These are phyloP conservation scores for Nymphalis c-album DNA, from an alignment of 2,888 invertebrate genomes.

Conservation along the genomic window DNA sequence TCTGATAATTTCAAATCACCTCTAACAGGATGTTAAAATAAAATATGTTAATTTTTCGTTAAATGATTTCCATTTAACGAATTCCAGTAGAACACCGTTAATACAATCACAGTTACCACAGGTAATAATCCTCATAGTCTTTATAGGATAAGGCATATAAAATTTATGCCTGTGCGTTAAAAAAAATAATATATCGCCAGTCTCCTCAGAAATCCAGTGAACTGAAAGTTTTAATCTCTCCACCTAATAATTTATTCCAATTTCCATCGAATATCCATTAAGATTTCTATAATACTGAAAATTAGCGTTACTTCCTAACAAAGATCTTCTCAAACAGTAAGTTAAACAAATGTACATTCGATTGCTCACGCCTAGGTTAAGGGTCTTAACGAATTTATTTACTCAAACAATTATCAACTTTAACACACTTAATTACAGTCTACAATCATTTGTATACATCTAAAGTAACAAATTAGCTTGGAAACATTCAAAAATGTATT, in stretches of 20 bases:
- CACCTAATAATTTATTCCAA: background rate
- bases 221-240: no score
- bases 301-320: conserved; percentile 28
- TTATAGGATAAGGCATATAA: no score
- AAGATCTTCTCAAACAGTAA: conserved; percentile 39
- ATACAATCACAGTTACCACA: no score
- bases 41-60: no score
- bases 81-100: no score
- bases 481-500: conserved; percentile 17
- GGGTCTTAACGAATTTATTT: background rate
- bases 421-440: conserved; percentile 6
- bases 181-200: no score
- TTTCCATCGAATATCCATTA: conserved; percentile 4
- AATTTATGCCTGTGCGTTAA: no score
- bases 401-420: background rate
- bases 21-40: no score
- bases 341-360: conserved; percentile 41
- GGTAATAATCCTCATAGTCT: no score
- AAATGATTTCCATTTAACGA: no score
- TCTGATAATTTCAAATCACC: no score
- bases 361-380: conserved; percentile 15
- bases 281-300: conserved; percentile 23
- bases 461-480: conserved; percentile 17
- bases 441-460: conserved; percentile 9
- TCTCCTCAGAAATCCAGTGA: no score